A percentile compares a stretch with the other conserved stretches of the same genome.
These are phyloP conservation scores for Tonatia bakeri DNA, from an alignment of 2,113 vertebrate genomes.

Conservation along the genomic window DNA sequence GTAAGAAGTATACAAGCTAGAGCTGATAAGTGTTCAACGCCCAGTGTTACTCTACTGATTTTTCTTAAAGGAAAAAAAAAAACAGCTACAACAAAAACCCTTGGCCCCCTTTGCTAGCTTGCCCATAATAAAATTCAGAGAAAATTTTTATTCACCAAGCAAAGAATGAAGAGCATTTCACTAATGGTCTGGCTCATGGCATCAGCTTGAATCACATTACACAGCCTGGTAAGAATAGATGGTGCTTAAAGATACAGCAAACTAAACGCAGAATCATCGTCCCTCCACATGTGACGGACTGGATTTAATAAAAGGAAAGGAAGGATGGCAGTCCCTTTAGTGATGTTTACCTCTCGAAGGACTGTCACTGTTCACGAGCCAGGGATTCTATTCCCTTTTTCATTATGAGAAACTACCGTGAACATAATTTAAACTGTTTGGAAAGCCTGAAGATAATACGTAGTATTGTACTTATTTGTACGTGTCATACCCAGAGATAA, in stretches of 20 bases:
- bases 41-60: neutral
- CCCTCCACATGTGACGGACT: neutral
- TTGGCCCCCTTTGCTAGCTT: neutral
- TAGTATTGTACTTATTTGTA: neutral
- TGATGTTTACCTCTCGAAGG: neutral
- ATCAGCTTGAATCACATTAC: neutral
- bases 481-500: neutral
- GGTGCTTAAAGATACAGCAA: constrained; percentile 25
- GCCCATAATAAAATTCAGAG: neutral
- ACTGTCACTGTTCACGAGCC: neutral
- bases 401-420: neutral
- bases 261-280: neutral
- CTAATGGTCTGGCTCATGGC: neutral
- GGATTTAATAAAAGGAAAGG: neutral
- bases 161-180: constrained; percentile 17
- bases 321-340: neutral
- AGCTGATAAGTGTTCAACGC: neutral
- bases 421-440: neutral
- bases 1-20: neutral
- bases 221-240: neutral
- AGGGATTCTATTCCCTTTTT: neutral
- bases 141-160: constrained; percentile 35
- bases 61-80: neutral
- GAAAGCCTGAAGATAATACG: neutral
- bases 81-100: neutral